Base-by-base conservation (phyloP, 35 echinoderm and acorn worm species). In the Strongylocentrotus purpuratus region DNA sequence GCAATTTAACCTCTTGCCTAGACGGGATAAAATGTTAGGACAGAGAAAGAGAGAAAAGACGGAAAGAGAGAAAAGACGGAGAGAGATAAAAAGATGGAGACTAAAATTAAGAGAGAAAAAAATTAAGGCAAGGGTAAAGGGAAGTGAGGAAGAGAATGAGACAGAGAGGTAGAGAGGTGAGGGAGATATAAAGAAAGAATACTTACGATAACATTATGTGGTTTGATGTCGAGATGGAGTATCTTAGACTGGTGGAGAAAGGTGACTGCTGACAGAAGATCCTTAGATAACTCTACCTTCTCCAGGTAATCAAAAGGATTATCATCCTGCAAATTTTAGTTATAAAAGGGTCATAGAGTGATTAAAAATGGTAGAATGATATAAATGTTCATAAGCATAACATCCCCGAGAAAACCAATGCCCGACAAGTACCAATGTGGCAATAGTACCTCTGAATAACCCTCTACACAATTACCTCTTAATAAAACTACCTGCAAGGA, bases 181-280 rank as follows among this genome's bases (percentile, higher is more conserved):
- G 60, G 12, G 22, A 22, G 32, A 88, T 35, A 15, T 52, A 31
- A 92, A 46, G 11, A 92, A 31, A 25, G 7, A 47, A 55, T 31
- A 48, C 91, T 48, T 55, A 92, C 91, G 5, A 92, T 92, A 46
- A 92, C 47, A 92, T 92, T 92, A 7, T 46, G 32, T 25, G 91
- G 91, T 55, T 92, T 92, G 28, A 92, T 92, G n/a, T 92, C 91
- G 7, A 92, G 91, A 31, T 92, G 91, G 28, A 92, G 91, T 15
- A 92, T 92, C 18, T 92, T 92, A 4, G 13, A 92, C 13, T 92
- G 91, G 46, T 92, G 91, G 91, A 92, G 91, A 92, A 41, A 92
- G 20, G 91, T 92, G 45, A 92, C 31, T 7, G 91, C 91, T 46
- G 91, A 92, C 11, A 92, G 46, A 13, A 92, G 45, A 13, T 92